These are phyloP conservation scores for Herpailurus yagouaroundi DNA, from an alignment of 2,113 vertebrate genomes.

Conservation along the genomic window DNA sequence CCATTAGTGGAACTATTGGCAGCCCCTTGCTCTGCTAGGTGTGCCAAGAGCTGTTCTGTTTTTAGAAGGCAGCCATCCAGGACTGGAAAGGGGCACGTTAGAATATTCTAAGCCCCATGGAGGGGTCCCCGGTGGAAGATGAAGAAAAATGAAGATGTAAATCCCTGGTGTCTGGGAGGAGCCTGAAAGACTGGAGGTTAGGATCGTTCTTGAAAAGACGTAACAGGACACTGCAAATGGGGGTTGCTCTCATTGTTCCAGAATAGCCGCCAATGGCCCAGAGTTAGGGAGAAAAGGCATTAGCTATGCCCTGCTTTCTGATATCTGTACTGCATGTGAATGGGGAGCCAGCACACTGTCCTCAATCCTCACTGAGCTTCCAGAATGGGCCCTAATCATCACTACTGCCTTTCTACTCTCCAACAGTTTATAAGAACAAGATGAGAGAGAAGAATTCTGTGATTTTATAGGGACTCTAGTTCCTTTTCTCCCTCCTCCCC, in stretches of 20 bases:
- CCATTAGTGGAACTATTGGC: constrained; percentile 28
- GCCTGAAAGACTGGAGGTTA: background rate
- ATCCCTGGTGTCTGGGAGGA: background rate
- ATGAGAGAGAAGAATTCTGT: background rate
- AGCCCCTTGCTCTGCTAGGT: background rate
- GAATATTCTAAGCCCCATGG: background rate
- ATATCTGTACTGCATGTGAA: background rate
- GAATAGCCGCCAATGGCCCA: background rate
- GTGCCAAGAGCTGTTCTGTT: constrained; percentile 20
- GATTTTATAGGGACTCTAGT: background rate
- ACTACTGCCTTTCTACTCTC: too few relatives aligned
- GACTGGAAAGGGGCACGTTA: background rate
- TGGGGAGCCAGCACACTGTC: background rate
- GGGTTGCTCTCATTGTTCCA: background rate
- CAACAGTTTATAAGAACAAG: background rate
- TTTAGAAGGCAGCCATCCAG: background rate
- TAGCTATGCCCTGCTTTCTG: background rate
- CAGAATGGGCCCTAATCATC: background rate
- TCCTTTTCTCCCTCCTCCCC: background rate
- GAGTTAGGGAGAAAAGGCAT: background rate
- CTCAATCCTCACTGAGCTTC: background rate
- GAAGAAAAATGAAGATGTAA: background rate
- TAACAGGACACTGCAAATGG: background rate
- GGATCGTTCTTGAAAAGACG: background rate
- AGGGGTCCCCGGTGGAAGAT: background rate